Percentiles rank a stretch among this genome's conserved stretches.
phyloP scores from a whole-genome alignment of 1,140 invertebrate genomes.

The Calliphora vicina region DNA sequence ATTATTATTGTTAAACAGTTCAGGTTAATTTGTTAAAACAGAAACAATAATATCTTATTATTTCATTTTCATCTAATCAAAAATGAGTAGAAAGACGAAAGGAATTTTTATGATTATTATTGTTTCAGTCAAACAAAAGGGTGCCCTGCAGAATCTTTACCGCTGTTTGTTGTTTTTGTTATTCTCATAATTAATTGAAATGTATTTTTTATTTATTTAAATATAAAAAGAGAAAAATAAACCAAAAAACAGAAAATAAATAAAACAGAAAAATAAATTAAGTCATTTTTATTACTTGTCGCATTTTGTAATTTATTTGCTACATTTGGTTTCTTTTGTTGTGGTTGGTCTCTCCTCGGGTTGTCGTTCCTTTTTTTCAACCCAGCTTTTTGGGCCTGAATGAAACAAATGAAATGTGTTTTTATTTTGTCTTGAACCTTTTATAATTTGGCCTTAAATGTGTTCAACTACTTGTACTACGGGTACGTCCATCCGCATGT shows the following conservation, averaged over 20 bases:
- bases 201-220: slow-evolving; percentile 2
- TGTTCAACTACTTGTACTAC: no score
- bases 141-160: neutral
- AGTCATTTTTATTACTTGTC: neutral
- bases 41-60: no score
- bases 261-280: neutral
- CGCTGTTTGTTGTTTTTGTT: neutral
- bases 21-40: no score
- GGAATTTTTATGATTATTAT: neutral
- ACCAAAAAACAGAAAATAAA: neutral
- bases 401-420: neutral
- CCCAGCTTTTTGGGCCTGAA: neutral
- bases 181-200: neutral
- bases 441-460: no score
- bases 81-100: neutral
- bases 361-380: neutral
- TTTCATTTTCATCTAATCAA: no score
- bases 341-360: neutral
- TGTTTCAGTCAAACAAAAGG: neutral
- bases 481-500: no score
- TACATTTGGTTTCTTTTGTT: neutral
- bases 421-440: neutral
- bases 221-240: neutral
- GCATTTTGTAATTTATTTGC: slow-evolving; percentile 9
- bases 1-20: no score